Evolutionary conservation across 2,888 invertebrate species (phyloP).

Genomic region (Cataglyphis albicans): DNA sequence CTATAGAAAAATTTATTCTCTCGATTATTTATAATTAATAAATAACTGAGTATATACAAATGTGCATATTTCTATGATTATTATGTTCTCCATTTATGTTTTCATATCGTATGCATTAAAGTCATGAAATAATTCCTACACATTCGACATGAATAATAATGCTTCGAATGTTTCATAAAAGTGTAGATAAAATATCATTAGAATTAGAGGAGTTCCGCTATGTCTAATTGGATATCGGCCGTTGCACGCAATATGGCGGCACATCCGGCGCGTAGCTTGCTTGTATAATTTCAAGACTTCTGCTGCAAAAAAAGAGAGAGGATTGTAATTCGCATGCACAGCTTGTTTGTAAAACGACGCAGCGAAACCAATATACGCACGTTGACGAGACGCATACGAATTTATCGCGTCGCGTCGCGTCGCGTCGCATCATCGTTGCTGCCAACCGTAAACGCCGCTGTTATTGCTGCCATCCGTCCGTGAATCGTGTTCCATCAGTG

Average conservation of each 20-base stretch:
- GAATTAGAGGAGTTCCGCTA: neutral
- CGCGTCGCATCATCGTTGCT: too few species aligned
- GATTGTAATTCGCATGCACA: neutral
- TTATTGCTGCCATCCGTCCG: neutral
- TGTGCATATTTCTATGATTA: neutral
- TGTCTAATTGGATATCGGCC: neutral
- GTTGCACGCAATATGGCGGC: constrained; percentile 55
- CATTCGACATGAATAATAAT: neutral
- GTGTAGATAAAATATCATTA: neutral
- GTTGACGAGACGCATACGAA: neutral
- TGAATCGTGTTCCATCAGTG: too few species aligned
- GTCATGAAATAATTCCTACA: constrained; percentile 4
- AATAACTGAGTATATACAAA: neutral
- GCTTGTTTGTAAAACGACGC: neutral
- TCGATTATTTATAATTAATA: neutral
- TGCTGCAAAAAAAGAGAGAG: neutral
- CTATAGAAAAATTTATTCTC: too few species aligned
- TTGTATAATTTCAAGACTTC: neutral
- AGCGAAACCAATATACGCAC: neutral
- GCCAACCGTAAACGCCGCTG: neutral
- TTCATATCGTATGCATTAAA: neutral
- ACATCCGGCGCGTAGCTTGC: constrained; percentile 18
- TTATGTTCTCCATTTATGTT: too few species aligned
- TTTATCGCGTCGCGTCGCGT: neutral
- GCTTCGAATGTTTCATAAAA: neutral